phyloP scores from a whole-genome alignment of 2,888 invertebrate species.

The Oligia fasciuncula region DNA sequence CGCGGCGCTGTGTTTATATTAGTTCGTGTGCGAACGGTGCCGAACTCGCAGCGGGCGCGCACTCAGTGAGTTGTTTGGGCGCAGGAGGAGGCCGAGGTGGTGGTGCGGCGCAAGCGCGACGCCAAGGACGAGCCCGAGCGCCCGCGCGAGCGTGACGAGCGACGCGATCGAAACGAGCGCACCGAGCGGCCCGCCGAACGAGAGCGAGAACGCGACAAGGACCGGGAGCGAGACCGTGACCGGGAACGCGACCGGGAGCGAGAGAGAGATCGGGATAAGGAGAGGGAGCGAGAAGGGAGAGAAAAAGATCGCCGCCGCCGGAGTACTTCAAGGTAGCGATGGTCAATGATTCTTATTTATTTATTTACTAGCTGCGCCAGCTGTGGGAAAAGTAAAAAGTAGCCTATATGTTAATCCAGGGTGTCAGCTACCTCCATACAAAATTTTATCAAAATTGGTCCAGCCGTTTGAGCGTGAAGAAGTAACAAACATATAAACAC shows the following conservation, averaged over 20 bases:
- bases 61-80: slow-evolving; percentile 68
- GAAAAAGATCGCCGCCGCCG: slow-evolving; percentile 84
- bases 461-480: no score
- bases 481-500: no score
- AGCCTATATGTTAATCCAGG: no score
- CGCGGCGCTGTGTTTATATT: slow-evolving; percentile 46
- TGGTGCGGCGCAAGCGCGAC: slow-evolving; percentile 87
- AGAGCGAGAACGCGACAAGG: slow-evolving; percentile 71
- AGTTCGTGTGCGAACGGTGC: slow-evolving; percentile 56
- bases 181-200: slow-evolving; percentile 57
- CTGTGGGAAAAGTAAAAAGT: no score
- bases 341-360: background rate
- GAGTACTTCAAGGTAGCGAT: slow-evolving; percentile 71
- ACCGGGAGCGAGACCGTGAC: slow-evolving; percentile 56
- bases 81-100: slow-evolving; percentile 93
- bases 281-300: slow-evolving; percentile 81
- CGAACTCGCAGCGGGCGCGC: slow-evolving; percentile 25
- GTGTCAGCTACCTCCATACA: no score
- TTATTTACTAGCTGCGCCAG: background rate
- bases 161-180: slow-evolving; percentile 54
- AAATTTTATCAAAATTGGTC: no score
- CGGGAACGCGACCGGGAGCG: slow-evolving; percentile 53
- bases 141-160: slow-evolving; percentile 71
- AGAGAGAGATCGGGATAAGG: slow-evolving; percentile 65
- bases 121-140: slow-evolving; percentile 73